phyloP scores from a whole-genome alignment of 2,797 vertebrate species.

The Sebastes diaconus region DNA sequence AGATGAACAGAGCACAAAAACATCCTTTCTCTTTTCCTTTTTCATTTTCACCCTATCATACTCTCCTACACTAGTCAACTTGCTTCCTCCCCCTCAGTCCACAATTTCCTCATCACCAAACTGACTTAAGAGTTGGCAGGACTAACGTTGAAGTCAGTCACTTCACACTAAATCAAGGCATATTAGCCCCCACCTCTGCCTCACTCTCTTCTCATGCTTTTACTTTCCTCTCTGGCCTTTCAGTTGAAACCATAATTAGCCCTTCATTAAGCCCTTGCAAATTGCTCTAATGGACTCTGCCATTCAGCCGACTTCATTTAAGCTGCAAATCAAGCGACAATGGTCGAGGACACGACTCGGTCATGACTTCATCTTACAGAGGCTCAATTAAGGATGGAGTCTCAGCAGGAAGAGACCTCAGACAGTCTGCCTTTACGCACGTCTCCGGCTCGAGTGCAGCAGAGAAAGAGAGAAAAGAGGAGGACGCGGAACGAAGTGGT shows the following conservation, averaged over 20 bases:
- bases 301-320: slow-evolving; percentile 72
- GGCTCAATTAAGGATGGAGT: slow-evolving; percentile 60
- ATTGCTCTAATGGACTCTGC: slow-evolving; percentile 78
- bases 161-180: slow-evolving; percentile 68
- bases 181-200: slow-evolving; percentile 38
- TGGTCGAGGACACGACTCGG: slow-evolving; percentile 47
- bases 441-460: not conserved
- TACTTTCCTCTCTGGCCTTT: slow-evolving; percentile 52
- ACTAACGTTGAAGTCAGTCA: slow-evolving; percentile 64
- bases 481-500: slow-evolving; percentile 1
- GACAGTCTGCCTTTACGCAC: not conserved
- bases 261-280: slow-evolving; percentile 77
- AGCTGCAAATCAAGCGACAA: slow-evolving; percentile 73
- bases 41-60: not conserved
- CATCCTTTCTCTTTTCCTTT: not conserved
- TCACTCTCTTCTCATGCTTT: slow-evolving; percentile 34
- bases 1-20: not conserved
- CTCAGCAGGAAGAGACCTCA: slow-evolving; percentile 11
- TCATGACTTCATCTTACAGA: slow-evolving; percentile 65
- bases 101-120: slow-evolving; percentile 41
- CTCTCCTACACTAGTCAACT: slow-evolving; percentile 2
- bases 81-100: not conserved
- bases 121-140: slow-evolving; percentile 50
- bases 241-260: slow-evolving; percentile 75
- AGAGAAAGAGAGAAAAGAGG: not conserved